These are phyloP conservation scores for Pygoscelis adeliae DNA, from an alignment of 2,113 vertebrate genomes.

Conservation along the genomic window DNA sequence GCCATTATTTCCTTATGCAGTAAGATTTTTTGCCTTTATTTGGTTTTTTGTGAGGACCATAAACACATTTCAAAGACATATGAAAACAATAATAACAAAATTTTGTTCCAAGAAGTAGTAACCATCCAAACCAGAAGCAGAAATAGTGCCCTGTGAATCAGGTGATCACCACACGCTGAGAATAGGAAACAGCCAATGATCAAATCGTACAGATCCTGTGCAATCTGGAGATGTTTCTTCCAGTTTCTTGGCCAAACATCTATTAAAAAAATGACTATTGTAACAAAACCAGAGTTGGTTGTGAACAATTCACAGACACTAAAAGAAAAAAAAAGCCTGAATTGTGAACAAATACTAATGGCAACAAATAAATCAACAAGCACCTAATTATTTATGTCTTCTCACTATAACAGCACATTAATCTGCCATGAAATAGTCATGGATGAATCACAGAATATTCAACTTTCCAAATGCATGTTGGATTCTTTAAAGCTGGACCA, in stretches of 20 bases:
- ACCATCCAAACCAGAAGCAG: not conserved
- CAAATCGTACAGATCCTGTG: rapidly evolving
- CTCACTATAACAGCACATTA: slow-evolving; percentile 19
- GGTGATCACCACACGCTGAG: not conserved
- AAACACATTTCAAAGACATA: not conserved
- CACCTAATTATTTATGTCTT: slow-evolving; percentile 29
- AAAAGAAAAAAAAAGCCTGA: not conserved
- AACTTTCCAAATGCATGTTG: not conserved
- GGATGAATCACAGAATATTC: slow-evolving; percentile 25
- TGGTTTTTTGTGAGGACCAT: not conserved
- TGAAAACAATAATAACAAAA: not conserved
- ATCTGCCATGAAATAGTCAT: not conserved
- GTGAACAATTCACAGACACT: not conserved
- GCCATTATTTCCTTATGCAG: not conserved
- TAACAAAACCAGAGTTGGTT: not conserved
- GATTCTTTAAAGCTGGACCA: not conserved
- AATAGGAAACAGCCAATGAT: not conserved
- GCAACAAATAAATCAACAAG: slow-evolving; percentile 54
- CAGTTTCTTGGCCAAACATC: not conserved
- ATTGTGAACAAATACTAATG: slow-evolving; percentile 28
- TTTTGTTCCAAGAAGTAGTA: not conserved
- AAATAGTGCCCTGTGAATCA: not conserved
- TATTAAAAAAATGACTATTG: not conserved
- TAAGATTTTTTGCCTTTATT: not conserved
- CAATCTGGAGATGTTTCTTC: not conserved